Evolutionary conservation across 2,888 invertebrate genomes (phyloP).

Genomic region (Gastracanthus pulcherrimus): DNA sequence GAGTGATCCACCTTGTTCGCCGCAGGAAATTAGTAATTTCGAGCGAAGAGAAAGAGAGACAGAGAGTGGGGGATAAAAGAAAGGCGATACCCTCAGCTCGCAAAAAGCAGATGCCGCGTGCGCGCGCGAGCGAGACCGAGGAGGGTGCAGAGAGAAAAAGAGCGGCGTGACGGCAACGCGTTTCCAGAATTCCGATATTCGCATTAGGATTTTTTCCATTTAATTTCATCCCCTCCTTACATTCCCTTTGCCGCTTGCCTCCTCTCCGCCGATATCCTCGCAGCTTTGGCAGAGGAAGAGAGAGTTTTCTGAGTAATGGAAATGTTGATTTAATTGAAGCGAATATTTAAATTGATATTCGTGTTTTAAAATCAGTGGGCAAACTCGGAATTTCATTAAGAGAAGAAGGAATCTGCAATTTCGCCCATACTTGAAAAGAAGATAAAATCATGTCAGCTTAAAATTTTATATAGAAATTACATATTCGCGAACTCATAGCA

Average conservation of each 20-base stretch:
- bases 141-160: neutral
- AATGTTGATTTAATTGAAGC: conserved; percentile 49
- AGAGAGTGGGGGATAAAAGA: conserved; percentile 26
- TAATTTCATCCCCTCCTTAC: conserved; percentile 29
- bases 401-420: too few relatives aligned
- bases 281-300: too few relatives aligned
- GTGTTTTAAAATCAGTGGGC: conserved; percentile 38
- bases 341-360: conserved; percentile 48
- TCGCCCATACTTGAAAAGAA: too few relatives aligned
- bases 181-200: conserved; percentile 48
- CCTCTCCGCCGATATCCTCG: neutral
- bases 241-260: too few relatives aligned
- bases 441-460: too few relatives aligned
- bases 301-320: conserved; percentile 32
- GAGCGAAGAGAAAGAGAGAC: too few relatives aligned
- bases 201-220: conserved; percentile 33
- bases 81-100: conserved; percentile 42
- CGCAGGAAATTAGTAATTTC: conserved; percentile 72
- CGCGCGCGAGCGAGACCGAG: conserved; percentile 18
- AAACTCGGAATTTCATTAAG: conserved; percentile 17
- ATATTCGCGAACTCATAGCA: too few relatives aligned
- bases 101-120: conserved; percentile 45
- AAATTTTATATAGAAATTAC: too few relatives aligned
- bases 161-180: neutral
- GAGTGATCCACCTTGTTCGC: conserved; percentile 65